These are phyloP conservation scores for Tineola bisselliella DNA, from an alignment of 2,888 invertebrate species.

Conservation along the genomic window DNA sequence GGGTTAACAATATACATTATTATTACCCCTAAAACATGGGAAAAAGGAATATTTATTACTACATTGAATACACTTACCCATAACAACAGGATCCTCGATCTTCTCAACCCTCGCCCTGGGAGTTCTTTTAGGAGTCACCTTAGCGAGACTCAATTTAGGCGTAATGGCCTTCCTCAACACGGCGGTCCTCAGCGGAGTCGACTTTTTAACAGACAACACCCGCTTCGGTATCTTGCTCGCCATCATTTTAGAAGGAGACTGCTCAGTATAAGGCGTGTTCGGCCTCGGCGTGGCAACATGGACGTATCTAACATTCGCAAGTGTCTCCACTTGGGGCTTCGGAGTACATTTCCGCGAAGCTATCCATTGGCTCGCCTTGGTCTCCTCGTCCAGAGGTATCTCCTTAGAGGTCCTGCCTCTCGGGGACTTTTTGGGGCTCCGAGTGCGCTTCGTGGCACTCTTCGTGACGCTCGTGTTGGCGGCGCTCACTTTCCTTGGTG, in stretches of 20 bases:
- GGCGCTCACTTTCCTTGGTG: constrained; percentile 7
- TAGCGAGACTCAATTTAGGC: not conserved
- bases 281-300: constrained; percentile 14
- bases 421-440: not conserved
- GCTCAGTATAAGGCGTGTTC: constrained; percentile 8
- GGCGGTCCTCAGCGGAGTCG: constrained; percentile 32
- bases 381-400: constrained; percentile 19
- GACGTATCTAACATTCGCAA: not conserved
- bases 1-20: no score
- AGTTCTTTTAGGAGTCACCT: constrained; percentile 1
- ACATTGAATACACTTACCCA: constrained; percentile 27
- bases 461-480: constrained; percentile 17
- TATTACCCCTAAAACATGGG: no score
- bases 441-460: not conserved
- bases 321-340: constrained; percentile 16
- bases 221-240: not conserved
- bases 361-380: constrained; percentile 47
- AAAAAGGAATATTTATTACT: no score
- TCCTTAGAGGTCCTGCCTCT: not conserved
- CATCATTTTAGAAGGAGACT: constrained; percentile 3
- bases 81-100: constrained; percentile 34
- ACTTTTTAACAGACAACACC: constrained; percentile 8
- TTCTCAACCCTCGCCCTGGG: constrained; percentile 21
- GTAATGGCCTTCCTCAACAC: constrained; percentile 23
- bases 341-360: constrained; percentile 38